Conservation (phyloP, 2,888 invertebrate genomes). For the Azorinus chamasolen region DNA sequence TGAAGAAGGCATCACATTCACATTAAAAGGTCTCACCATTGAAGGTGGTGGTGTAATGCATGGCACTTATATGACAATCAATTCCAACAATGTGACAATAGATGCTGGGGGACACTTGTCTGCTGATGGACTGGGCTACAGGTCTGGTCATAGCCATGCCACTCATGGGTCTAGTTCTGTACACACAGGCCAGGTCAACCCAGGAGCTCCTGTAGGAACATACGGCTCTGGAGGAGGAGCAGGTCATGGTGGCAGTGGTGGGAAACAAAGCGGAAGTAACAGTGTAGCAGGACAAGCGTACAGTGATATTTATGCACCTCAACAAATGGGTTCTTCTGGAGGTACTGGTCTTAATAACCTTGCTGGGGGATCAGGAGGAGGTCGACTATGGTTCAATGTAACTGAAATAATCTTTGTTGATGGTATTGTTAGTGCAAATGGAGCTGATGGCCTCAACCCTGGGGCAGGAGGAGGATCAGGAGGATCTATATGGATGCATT, state of each 20-base stretch:
- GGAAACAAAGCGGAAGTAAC: conserved; percentile 53
- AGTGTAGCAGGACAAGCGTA: conserved; percentile 72
- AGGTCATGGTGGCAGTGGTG: conserved; percentile 77
- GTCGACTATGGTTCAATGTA: conserved; percentile 78
- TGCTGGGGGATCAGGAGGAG: conserved; percentile 75
- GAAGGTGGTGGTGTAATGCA: conserved; percentile 79
- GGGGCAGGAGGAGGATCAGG: conserved; percentile 77
- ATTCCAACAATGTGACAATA: conserved; percentile 74
- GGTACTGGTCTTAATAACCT: conserved; percentile 55
- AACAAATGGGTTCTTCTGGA: conserved; percentile 75
- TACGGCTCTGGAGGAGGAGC: conserved; percentile 63
- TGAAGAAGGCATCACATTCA: conserved; percentile 72
- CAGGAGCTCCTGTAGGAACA: conserved; percentile 59
- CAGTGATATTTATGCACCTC: conserved; percentile 77
- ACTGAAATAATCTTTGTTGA: conserved; percentile 76
- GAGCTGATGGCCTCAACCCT: conserved; percentile 51
- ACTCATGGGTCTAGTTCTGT: conserved; percentile 68
- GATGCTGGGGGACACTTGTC: conserved; percentile 75
- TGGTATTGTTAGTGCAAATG: conserved; percentile 75
- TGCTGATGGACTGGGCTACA: conserved; percentile 76
- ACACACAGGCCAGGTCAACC: conserved; percentile 72
- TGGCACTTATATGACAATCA: conserved; percentile 70
- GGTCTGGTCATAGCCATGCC: conserved; percentile 60
- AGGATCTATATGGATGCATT: conserved; percentile 78
- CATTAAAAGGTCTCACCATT: conserved; percentile 63